Percentiles rank a stretch among this genome's conserved stretches.
Evolutionary conservation across 2,113 vertebrate genomes (phyloP).

Genomic region (Egretta garzetta): DNA sequence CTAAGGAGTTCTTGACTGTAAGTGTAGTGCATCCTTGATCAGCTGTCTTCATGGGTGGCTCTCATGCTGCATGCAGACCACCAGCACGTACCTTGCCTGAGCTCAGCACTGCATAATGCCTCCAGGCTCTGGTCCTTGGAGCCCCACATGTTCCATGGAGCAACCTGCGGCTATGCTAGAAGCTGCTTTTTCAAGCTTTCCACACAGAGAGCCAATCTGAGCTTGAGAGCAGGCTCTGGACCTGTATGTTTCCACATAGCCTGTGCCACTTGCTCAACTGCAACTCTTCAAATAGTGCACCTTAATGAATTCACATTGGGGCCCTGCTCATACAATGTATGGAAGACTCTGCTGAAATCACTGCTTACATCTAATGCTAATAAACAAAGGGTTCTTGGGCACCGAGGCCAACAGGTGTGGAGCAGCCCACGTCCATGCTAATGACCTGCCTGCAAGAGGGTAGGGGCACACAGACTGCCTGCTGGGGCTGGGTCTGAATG

Average conservation of each 20-base stretch:
- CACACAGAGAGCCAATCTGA: neutral
- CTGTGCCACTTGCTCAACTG: neutral
- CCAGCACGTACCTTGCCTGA: neutral
- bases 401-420: accelerated
- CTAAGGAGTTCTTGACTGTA: neutral
- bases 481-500: accelerated
- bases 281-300: too few relatives aligned
- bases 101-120: neutral
- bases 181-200: neutral
- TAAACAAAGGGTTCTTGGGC: neutral
- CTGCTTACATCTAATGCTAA: neutral
- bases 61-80: neutral
- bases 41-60: neutral
- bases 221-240: neutral
- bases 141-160: neutral
- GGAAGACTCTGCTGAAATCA: neutral
- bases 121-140: neutral
- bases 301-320: accelerated
- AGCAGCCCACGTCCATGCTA: accelerated
- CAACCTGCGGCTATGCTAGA: neutral
- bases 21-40: neutral
- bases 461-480: neutral
- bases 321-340: neutral
- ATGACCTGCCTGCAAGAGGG: neutral
- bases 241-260: neutral